Conservation (phyloP, 2,888 invertebrate species). For the Keiferia lycopersicella region DNA sequence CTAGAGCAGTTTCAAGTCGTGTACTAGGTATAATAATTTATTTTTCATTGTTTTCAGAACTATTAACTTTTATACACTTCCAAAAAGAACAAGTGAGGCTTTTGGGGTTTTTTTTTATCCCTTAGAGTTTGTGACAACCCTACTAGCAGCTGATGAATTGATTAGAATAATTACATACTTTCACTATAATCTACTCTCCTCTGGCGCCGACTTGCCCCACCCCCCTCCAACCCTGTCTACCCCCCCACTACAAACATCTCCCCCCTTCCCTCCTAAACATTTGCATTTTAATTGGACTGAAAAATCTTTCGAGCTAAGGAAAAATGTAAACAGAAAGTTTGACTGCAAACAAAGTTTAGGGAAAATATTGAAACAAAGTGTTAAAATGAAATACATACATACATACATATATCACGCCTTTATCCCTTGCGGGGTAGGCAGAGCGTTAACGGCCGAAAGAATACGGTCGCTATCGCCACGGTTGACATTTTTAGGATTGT, state of each 20-base stretch:
- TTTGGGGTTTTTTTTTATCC: no score
- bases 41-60: no score
- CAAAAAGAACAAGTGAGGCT: no score
- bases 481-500: no score
- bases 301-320: constrained; percentile 40
- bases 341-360: background rate
- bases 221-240: constrained; percentile 18
- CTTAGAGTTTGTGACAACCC: background rate
- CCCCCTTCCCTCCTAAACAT: constrained; percentile 37
- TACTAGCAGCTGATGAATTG: constrained; percentile 25
- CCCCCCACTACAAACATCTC: constrained; percentile 31
- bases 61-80: no score
- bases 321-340: constrained; percentile 12
- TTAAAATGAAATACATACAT: background rate
- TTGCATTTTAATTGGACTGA: constrained; percentile 70
- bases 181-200: constrained; percentile 26
- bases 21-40: no score
- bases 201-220: constrained; percentile 10
- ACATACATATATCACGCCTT: no score
- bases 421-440: no score
- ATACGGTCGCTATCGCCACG: no score
- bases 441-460: no score
- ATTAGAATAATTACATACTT: constrained; percentile 34
- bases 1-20: no score
- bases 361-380: background rate